Base-by-base conservation (phyloP, 2,888 invertebrate species). In the Deilephila porcellus region DNA sequence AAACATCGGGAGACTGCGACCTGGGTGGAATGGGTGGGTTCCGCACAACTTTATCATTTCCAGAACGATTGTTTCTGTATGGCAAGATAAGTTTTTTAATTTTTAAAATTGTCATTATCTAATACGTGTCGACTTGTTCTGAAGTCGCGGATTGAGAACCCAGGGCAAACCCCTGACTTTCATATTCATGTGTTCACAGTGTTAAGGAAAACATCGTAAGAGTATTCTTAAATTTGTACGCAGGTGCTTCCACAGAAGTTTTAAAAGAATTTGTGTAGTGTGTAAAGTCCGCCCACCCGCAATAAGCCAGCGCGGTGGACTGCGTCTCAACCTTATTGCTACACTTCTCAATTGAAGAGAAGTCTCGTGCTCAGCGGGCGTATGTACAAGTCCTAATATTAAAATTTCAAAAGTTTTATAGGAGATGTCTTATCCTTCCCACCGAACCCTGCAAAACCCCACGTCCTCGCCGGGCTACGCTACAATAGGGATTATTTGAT, bases 401-500 rank as follows among this genome's bases (percentile, higher is more conserved):
- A 25, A 14, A 25, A 17, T 17, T 19, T 62, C 14, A 60, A 25
- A 6, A 19, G 25, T 25, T 8, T 20, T 56, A 56, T 6, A 45
- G 37, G 37, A 37, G 11, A 6, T n/a, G 6, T n/a, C 11, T 56
- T n/a, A 17, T 11, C 17, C 4, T 1, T 17, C 29, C 17, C 11
- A 71, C 17, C 3, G 63, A 63, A 32, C 63, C 20, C 72, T 45
- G 53, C 5, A 63, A 72, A 62, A 7, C 32, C 60, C 29, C 25
- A 32, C 71, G 11, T 60, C 52, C 32, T 32, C 52, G 63, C 53
- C 17, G 25, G 8, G n/a, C 34, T 63, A 29, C 71, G 14, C 62
- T 63, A 72, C 72, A 63, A 72, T 72, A 45, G 59, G 7, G 11
- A 62, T 32, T 72, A 63, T 63, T 63, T 72, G 72, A 72, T 72